These are phyloP conservation scores for Tolmerus cingulatus DNA, from an alignment of 2,888 invertebrate species.

Conservation along the genomic window DNA sequence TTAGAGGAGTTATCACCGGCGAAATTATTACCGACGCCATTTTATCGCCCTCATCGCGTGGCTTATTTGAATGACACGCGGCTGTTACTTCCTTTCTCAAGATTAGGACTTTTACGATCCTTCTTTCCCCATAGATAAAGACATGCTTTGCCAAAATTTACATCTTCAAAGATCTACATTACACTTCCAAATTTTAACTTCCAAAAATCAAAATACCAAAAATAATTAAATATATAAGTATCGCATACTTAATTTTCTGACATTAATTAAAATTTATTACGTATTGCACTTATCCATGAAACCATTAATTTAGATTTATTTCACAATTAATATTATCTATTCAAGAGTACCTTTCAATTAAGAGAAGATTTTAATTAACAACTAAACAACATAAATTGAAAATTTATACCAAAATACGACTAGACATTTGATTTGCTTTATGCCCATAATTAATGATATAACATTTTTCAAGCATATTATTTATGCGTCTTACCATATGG, in stretches of 20 bases:
- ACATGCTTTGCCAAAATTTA: background rate
- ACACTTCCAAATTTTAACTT: background rate
- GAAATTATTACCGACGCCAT: slow-evolving; percentile 34
- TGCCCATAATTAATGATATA: background rate
- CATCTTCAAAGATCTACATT: background rate
- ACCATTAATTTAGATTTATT: too few species aligned
- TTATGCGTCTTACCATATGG: background rate
- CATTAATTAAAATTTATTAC: background rate
- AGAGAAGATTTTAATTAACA: background rate
- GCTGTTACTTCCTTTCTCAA: background rate
- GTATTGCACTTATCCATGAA: too few species aligned
- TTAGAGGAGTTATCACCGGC: slow-evolving; percentile 36
- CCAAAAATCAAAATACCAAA: background rate
- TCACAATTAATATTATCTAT: too few species aligned
- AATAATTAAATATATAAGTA: background rate
- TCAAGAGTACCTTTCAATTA: background rate
- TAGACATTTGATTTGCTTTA: background rate
- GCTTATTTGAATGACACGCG: slow-evolving; percentile 20
- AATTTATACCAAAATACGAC: too few species aligned
- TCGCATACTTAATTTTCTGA: background rate
- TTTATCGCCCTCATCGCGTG: slow-evolving; percentile 27
- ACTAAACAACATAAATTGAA: background rate
- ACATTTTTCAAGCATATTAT: background rate
- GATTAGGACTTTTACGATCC: background rate
- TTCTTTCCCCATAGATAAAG: background rate